Conservation (phyloP, 2,113 vertebrate genomes). For the Dermatemys mawii region DNA sequence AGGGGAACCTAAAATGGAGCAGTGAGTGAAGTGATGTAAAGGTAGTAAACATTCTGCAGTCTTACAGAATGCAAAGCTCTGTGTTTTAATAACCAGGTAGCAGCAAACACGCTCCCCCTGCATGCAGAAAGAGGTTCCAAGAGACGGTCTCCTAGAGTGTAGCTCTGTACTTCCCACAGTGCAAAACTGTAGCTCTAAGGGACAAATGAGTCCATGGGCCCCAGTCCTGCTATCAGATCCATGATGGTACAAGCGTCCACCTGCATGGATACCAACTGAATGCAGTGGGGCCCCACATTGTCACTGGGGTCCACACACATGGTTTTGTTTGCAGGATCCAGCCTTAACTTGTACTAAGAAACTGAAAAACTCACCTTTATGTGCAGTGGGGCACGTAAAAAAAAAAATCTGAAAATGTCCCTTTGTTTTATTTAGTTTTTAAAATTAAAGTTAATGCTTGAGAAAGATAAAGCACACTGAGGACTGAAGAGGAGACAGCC, state of each 20-base stretch:
- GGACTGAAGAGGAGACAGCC: background rate
- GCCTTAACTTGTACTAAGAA: background rate
- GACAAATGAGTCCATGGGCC: background rate
- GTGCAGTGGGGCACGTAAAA: background rate
- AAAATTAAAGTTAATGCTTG: background rate
- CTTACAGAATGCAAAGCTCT: background rate
- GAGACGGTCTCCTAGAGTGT: background rate
- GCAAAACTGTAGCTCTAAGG: background rate
- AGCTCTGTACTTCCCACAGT: background rate
- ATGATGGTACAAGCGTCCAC: background rate
- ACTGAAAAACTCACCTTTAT: background rate
- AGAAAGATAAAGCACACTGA: background rate
- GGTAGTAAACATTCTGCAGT: background rate
- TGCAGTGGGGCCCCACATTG: background rate
- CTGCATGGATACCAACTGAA: background rate
- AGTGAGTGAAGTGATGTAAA: background rate
- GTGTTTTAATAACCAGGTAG: background rate
- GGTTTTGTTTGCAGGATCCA: background rate
- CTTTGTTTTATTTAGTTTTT: background rate
- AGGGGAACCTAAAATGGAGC: background rate
- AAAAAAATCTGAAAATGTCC: background rate
- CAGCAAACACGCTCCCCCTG: background rate
- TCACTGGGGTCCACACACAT: background rate
- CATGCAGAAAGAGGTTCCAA: background rate
- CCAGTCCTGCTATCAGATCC: background rate